Base-by-base conservation (phyloP, 1,140 invertebrate species). In the Conus betulinus region DNA sequence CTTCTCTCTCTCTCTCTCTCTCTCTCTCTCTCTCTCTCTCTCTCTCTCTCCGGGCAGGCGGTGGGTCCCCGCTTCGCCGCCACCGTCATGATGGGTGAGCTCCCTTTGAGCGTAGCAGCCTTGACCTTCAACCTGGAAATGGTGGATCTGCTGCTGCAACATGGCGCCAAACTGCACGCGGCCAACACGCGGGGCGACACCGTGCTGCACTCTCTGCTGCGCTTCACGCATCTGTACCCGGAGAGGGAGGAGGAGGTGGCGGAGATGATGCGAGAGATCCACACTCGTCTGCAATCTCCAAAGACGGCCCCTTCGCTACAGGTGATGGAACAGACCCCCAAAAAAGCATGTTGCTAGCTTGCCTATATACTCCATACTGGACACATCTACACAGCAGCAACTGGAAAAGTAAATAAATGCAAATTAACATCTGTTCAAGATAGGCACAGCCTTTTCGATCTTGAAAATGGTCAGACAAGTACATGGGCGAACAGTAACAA, bases 11-110 rank as follows among this genome's bases (percentile, higher is more conserved):
- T n/a, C n/a, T n/a, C n/a, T n/a, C n/a, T n/a, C n/a, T n/a, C 57
- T 60, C 15, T 15, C 57, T n/a, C 57, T 60, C 57, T 11, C 57
- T 60, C 57, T 60, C 57, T 15, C 57, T 15, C 57, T 11, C 57
- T 60, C 57, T 15, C 57, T 60, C 8, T 60, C 8, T 60, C 1
- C 57, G 57, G 57, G 57, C 4, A 79, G 67, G 92, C 92, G 3
- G 90, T 85, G 15, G 92, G 92, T 13, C 71, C 63, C 1, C 89
- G 90, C 10, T 93, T 93, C 84, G 87, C 67, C 2, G 91, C 91
- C 74, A 93, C 92, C 5, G 91, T 92, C 3, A 92, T 93, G 92
- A 91, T 93, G 91, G 92, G 91, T n/a, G 90, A 92, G 83, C 88
- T 93, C 17, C 91, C 92, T 4, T 82, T 93, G 20, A 87, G 88